phyloP scores from a whole-genome alignment of 2,888 invertebrate species.

The Drosophila sordidapex region DNA sequence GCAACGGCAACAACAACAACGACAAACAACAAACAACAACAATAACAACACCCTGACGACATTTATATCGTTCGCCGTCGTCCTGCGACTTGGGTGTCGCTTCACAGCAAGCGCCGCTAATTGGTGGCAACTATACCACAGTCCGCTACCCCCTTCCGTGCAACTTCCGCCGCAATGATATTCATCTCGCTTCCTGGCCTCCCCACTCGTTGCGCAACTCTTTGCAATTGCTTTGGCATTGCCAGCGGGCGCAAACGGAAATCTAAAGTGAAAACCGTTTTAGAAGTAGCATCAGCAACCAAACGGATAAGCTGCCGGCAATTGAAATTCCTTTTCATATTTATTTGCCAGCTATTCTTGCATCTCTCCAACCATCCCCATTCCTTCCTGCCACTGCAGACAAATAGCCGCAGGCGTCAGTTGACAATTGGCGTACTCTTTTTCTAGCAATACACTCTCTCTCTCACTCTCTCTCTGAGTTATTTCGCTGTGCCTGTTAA shows the following conservation, averaged over 20 bases:
- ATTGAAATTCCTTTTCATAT: conserved; percentile 69
- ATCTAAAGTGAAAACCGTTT: conserved; percentile 81
- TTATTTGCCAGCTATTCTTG: conserved; percentile 29
- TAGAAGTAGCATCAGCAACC: conserved; percentile 54
- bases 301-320: conserved; percentile 45
- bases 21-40: conserved; percentile 14
- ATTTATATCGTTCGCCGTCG: conserved; percentile 38
- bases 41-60: conserved; percentile 51
- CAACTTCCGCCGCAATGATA: conserved; percentile 78
- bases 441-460: background rate
- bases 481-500: conserved; percentile 8
- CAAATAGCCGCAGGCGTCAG: conserved; percentile 72
- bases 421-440: conserved; percentile 71
- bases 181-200: conserved; percentile 34
- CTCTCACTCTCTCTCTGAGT: background rate
- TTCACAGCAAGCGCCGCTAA: conserved; percentile 74
- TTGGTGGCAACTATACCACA: conserved; percentile 71
- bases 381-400: conserved; percentile 15
- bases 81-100: conserved; percentile 52
- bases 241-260: conserved; percentile 64
- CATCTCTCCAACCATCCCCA: background rate
- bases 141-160: conserved; percentile 30
- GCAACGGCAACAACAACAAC: conserved; percentile 24
- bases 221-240: conserved; percentile 21
- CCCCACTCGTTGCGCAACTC: conserved; percentile 8